phyloP scores from a whole-genome alignment of 2,797 vertebrate species.

The Anolis apletophallus region DNA sequence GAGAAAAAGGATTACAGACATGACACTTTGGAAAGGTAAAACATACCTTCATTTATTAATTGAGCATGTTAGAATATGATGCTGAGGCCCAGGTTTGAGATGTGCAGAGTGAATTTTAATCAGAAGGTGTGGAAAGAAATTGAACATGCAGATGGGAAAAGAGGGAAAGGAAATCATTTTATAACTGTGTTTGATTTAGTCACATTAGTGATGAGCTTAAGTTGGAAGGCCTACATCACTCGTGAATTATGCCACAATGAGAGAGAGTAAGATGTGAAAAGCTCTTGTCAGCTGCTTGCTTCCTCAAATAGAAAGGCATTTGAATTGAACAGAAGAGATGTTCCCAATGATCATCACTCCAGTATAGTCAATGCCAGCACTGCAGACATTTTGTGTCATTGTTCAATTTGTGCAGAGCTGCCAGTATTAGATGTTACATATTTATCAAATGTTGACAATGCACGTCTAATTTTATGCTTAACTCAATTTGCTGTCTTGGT shows the following conservation, averaged over 20 bases:
- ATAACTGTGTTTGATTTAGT: constrained; percentile 18
- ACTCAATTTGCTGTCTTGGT: constrained; percentile 15
- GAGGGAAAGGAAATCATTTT: neutral
- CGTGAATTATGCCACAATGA: constrained; percentile 4
- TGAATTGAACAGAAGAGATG: constrained; percentile 18
- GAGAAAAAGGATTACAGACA: constrained; percentile 54
- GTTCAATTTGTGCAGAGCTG: neutral
- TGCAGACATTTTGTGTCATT: constrained; percentile 17
- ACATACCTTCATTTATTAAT: constrained; percentile 68
- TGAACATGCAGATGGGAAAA: neutral
- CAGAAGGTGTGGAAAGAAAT: neutral
- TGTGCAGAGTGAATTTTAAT: constrained; percentile 43
- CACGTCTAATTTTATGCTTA: constrained; percentile 18
- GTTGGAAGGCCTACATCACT: neutral
- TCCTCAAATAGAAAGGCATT: neutral
- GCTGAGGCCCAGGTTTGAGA: neutral
- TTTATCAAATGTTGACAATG: constrained; percentile 41
- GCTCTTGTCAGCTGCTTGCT: neutral
- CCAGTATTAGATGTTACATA: constrained; percentile 13
- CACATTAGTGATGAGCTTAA: neutral
- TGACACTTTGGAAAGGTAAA: constrained; percentile 61
- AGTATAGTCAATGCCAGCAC: constrained; percentile 20
- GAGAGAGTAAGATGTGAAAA: neutral
- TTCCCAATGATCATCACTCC: constrained; percentile 4
- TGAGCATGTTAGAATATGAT: constrained; percentile 50